Evolutionary conservation across 1,140 invertebrate genomes (phyloP).

Genomic region (Cydia strobilella): DNA sequence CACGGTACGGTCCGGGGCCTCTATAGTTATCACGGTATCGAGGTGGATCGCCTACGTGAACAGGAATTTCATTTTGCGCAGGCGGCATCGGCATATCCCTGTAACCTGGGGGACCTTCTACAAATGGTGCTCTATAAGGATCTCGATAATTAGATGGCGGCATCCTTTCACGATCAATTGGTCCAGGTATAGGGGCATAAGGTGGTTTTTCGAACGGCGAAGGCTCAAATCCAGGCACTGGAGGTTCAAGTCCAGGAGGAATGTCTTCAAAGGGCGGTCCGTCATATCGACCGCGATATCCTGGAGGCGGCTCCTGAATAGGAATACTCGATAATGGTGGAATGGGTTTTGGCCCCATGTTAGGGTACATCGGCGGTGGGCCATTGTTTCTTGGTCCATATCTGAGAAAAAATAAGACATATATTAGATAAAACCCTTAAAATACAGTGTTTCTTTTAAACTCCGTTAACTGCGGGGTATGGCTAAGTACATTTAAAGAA

Average conservation of each 20-base stretch:
- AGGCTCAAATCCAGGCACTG: conserved; percentile 79
- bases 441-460: background rate
- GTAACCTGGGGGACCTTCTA: conserved; percentile 57
- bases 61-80: conserved; percentile 60
- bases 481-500: too few relatives aligned
- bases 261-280: conserved; percentile 71
- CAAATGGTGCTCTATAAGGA: conserved; percentile 59
- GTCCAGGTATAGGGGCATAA: conserved; percentile 60
- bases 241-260: conserved; percentile 76
- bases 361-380: conserved; percentile 58
- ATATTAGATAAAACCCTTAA: background rate
- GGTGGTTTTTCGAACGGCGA: conserved; percentile 72
- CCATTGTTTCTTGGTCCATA: conserved; percentile 68
- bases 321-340: conserved; percentile 49
- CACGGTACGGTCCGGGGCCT: conserved; percentile 56
- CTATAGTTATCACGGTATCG: conserved; percentile 68
- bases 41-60: conserved; percentile 61
- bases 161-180: conserved; percentile 67
- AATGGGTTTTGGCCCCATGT: conserved; percentile 59
- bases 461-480: too few relatives aligned
- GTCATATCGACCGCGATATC: conserved; percentile 70
- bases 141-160: conserved; percentile 68
- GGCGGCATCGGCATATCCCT: conserved; percentile 60
- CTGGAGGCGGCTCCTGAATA: conserved; percentile 55
- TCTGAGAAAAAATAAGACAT: conserved; percentile 58